Percentiles rank a stretch among this genome's conserved stretches.
These are phyloP conservation scores for Erpornis zantholeuca DNA, from an alignment of 2,113 vertebrate species.

Conservation along the genomic window DNA sequence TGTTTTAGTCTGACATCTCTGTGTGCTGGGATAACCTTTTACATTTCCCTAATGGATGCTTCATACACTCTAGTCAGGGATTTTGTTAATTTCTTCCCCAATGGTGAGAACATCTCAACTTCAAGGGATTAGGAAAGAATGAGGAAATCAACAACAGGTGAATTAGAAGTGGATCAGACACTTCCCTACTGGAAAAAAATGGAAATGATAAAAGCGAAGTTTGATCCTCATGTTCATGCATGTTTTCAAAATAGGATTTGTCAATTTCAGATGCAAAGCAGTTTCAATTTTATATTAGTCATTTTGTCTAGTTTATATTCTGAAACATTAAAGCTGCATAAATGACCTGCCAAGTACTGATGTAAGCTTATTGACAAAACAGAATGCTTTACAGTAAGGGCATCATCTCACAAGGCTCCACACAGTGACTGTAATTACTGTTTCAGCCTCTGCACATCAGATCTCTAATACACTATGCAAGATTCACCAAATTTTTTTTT, in stretches of 20 bases:
- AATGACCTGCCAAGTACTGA: constrained; percentile 69
- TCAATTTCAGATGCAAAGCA: constrained; percentile 68
- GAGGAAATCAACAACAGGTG: constrained; percentile 70
- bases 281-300: constrained; percentile 55
- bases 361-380: constrained; percentile 70
- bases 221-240: constrained; percentile 65
- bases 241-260: constrained; percentile 73
- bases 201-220: constrained; percentile 68
- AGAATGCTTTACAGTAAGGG: constrained; percentile 64
- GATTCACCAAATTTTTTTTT: neutral
- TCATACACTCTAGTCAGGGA: constrained; percentile 34
- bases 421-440: constrained; percentile 50
- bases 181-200: constrained; percentile 46
- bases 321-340: constrained; percentile 65
- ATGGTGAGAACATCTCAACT: constrained; percentile 52
- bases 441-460: constrained; percentile 9
- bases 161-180: constrained; percentile 69
- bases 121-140: constrained; percentile 61
- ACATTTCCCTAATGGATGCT: constrained; percentile 61
- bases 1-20: constrained; percentile 53
- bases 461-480: neutral
- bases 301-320: constrained; percentile 66
- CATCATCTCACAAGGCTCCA: constrained; percentile 44
- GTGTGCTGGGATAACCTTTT: constrained; percentile 67
- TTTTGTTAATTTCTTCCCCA: constrained; percentile 69